Conservation (phyloP, 2,888 invertebrate species). For the Diabrotica balteata region DNA sequence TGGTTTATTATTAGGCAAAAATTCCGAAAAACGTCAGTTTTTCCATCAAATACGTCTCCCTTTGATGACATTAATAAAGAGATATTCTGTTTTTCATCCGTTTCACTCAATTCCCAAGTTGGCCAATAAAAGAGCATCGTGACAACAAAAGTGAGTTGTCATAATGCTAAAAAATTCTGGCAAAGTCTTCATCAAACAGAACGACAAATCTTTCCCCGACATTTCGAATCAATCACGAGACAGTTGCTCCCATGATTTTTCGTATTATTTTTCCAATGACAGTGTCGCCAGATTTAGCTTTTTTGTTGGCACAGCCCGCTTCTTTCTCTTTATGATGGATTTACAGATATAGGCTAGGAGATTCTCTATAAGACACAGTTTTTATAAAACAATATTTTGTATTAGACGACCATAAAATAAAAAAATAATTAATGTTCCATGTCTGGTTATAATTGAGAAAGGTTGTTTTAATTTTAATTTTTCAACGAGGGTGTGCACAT, state of each 20-base stretch:
- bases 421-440: no score
- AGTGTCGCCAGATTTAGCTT: conserved; percentile 54
- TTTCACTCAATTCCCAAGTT: conserved; percentile 10
- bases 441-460: no score
- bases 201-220: conserved; percentile 43
- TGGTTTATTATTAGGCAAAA: no score
- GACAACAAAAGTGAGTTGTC: conserved; percentile 34
- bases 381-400: no score
- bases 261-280: conserved; percentile 58
- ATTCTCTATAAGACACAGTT: background rate
- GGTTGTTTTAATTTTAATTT: no score
- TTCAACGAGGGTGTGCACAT: no score
- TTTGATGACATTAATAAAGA: background rate
- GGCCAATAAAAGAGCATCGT: conserved; percentile 26
- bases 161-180: conserved; percentile 36
- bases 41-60: no score
- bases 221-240: conserved; percentile 56
- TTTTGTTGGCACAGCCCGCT: conserved; percentile 52
- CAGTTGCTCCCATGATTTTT: conserved; percentile 54
- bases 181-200: conserved; percentile 41
- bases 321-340: conserved; percentile 54
- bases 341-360: conserved; percentile 48
- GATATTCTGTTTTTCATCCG: conserved; percentile 2
- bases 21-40: no score
- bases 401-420: no score